These are phyloP conservation scores for Caenorhabditis tropicalis DNA, from an alignment of 1,140 invertebrate species.

Conservation along the genomic window DNA sequence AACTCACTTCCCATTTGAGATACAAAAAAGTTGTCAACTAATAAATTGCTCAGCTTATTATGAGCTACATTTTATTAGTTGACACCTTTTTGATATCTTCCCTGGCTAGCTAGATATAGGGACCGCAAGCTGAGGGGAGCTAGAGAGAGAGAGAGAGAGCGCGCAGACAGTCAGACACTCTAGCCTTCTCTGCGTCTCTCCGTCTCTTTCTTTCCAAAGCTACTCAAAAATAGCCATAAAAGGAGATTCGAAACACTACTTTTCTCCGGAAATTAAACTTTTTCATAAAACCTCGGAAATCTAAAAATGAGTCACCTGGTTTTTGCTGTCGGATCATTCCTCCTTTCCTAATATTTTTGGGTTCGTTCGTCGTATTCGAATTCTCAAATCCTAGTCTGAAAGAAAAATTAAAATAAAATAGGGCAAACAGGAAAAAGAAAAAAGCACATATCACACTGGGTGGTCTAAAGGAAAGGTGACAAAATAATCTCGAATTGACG, in stretches of 20 bases:
- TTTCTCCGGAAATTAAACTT: not conserved
- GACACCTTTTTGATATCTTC: too few relatives aligned
- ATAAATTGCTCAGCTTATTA: too few relatives aligned
- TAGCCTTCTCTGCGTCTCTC: too few relatives aligned
- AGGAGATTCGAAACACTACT: not conserved
- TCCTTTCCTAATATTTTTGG: not conserved
- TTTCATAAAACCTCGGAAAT: not conserved
- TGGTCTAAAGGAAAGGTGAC: not conserved
- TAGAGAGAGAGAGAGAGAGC: too few relatives aligned
- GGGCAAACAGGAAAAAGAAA: not conserved
- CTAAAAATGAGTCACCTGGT: not conserved
- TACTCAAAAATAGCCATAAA: too few relatives aligned
- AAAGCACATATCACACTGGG: not conserved
- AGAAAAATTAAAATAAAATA: not conserved
- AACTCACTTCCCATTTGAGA: too few relatives aligned
- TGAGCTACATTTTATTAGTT: too few relatives aligned
- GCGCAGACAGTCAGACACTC: too few relatives aligned
- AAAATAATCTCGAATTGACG: not conserved
- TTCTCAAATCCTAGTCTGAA: not conserved
- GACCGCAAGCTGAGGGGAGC: too few relatives aligned
- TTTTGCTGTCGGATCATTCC: slow-evolving; percentile 31
- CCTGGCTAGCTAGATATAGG: too few relatives aligned
- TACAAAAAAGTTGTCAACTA: too few relatives aligned
- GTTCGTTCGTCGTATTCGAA: not conserved
- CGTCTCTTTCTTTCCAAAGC: too few relatives aligned